Evolutionary conservation across 2,113 vertebrate genomes (phyloP), one percentile per base, ranked within the genome.

Genomic region (Indicator maculatus): DNA sequence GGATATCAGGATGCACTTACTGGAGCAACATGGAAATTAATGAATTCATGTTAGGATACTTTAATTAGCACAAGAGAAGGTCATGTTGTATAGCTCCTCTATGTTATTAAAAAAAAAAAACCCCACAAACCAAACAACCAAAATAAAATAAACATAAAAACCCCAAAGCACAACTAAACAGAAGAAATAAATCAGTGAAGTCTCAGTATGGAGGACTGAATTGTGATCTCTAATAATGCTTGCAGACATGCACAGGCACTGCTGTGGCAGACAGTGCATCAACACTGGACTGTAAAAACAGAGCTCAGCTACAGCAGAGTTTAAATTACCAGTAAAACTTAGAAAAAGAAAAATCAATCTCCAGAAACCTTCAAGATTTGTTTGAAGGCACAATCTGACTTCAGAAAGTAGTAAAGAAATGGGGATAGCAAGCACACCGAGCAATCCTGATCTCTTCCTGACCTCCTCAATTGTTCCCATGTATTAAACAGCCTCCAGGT

Each of bases 241-340:
- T 41, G 41, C 31, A 60, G 26, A 24, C 16, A 26, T 6, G 17
- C 41, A 45, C 1, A 69, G 28, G 20, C 30, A 90, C 41, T 1
- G 0, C 63, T 28, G 17, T 30, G 41, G 38, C 6, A 16, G 17
- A 26, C 0, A 33, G 3, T 50, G 44, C n/a, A 36, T 24, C 56
- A 76, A 44, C 20, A 16, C 12, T 5, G 6, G n/a, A 20, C 28
- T 64, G 24, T 47, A n/a, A 69, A 81, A 73, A 47, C 3, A 5
- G 28, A 86, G 50, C 24, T 64, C 36, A n/a, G 39, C 41, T 59
- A n/a, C 20, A 66, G 18, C 47, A 67, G 38, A 39, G 24, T 45
- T 73, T 39, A 63, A 87, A 20, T 47, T 28, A 36, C 10, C 24
- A 41, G 11, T 39, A 30, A 56, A 74, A 63, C 47, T 13, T 28